Evolutionary conservation across 1,140 invertebrate species (phyloP), one percentile per base, ranked within the genome.

Genomic region (Ceratosolen fusciceps): DNA sequence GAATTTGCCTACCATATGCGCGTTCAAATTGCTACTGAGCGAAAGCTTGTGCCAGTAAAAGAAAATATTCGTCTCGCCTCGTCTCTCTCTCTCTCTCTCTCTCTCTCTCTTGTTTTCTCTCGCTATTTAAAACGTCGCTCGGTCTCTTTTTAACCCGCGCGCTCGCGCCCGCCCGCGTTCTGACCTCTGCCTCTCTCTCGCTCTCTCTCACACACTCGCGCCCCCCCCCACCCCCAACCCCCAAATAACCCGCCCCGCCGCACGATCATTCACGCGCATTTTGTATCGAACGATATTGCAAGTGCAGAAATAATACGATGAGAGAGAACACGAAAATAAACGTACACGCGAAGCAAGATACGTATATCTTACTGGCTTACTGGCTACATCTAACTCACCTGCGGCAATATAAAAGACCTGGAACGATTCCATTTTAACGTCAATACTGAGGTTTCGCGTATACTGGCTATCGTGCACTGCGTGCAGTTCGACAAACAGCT

Each of bases 1-100:
- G 12, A 34, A 49, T 10, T 29, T 37, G n/a, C 14, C n/a, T 19
- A 74, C 54, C 31, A 43, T 60, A 74, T n/a, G 19, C 37, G 72
- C 8, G 73, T 49, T 21, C 73, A 75, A 65, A 75, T 65, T 65
- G 58, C 26, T 47, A 52, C 60, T 37, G 31, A 65, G n/a, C 60
- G 26, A 43, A 72, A 65, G 65, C 58, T 65, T 31, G 43, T 21
- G 73, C 43, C 73, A 65, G 26, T n/a, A 14, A 68, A 34, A 47
- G 67, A 47, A 71, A 71, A 54, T 71, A 47, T 71, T 10, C 24
- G 24, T 70, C 14, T 37, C n/a, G n/a, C n/a, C n/a, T n/a, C n/a
- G n/a, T 56, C 16, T 54, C 16, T 34, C 1, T 49, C 14, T 65
- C 24, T 56, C 24, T 0, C 31, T 37, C 26, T 65, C 31, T 19